Percentiles rank a stretch among this genome's conserved stretches.
Conservation (phyloP, 2,113 vertebrate species). For the Cairina moschata region DNA sequence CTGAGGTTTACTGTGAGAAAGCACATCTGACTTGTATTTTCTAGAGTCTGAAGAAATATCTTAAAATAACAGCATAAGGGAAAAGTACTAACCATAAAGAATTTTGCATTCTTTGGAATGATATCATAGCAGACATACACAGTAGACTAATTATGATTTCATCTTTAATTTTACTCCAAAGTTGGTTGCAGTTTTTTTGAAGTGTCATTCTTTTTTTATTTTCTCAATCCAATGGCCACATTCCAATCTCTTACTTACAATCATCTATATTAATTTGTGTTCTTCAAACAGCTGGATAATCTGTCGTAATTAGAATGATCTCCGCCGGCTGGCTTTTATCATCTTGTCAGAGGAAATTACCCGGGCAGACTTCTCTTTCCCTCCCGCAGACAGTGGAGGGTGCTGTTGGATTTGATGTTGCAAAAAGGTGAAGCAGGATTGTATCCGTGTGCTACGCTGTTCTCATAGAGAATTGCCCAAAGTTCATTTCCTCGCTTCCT, state of each 20-base stretch:
- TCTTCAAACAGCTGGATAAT: constrained; percentile 31
- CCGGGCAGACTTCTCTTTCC: not conserved
- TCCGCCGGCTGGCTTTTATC: not conserved
- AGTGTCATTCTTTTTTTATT: constrained; percentile 6
- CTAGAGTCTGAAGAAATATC: constrained; percentile 10
- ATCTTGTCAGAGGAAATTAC: not conserved
- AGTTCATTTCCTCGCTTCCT: not conserved
- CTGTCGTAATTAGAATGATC: constrained; percentile 37
- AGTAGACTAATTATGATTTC: constrained; percentile 27
- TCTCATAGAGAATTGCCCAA: not conserved
- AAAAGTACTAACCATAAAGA: constrained; percentile 41
- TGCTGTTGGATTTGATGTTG: constrained; percentile 68
- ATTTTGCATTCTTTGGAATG: constrained; percentile 31
- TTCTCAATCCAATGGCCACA: not conserved
- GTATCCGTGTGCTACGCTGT: not conserved
- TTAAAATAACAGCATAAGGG: not conserved
- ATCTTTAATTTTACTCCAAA: constrained; percentile 37
- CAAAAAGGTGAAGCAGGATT: not conserved
- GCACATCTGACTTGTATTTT: constrained; percentile 60
- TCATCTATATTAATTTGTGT: constrained; percentile 15
- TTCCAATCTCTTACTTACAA: constrained; percentile 40
- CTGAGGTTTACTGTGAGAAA: constrained; percentile 44
- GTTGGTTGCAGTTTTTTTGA: not conserved
- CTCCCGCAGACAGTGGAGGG: constrained; percentile 63
- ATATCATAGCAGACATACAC: constrained; percentile 16